These are phyloP conservation scores for Phrixothrix hirtus DNA, from an alignment of 2,888 invertebrate genomes.

Conservation along the genomic window DNA sequence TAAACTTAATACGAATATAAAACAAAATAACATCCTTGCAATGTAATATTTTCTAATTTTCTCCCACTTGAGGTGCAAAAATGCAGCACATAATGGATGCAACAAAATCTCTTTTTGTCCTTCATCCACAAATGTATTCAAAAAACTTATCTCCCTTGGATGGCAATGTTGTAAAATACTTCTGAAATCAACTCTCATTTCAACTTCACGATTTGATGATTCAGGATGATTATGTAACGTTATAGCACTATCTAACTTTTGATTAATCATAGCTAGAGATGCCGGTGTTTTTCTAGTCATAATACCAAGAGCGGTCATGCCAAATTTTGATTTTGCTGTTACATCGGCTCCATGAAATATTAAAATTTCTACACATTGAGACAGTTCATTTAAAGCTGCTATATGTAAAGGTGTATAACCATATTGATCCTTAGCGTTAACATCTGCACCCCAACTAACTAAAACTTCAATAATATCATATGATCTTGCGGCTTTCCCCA, in stretches of 20 bases:
- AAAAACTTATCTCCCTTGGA: conserved; percentile 81
- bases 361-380: conserved; percentile 81
- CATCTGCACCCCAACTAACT: conserved; percentile 79
- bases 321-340: conserved; percentile 85
- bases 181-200: conserved; percentile 80
- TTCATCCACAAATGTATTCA: conserved; percentile 86
- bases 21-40: conserved; percentile 75
- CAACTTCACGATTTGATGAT: conserved; percentile 77
- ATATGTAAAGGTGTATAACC: conserved; percentile 85
- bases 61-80: conserved; percentile 87
- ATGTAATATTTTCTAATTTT: conserved; percentile 88
- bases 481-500: conserved; percentile 80
- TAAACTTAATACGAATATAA: conserved; percentile 78
- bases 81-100: conserved; percentile 86
- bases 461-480: conserved; percentile 80
- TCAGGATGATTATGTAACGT: conserved; percentile 78
- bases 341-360: conserved; percentile 86
- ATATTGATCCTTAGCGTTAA: conserved; percentile 82
- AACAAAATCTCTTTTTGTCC: conserved; percentile 85
- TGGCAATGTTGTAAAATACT: conserved; percentile 81
- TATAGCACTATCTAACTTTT: conserved; percentile 80
- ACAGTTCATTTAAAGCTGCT: conserved; percentile 82
- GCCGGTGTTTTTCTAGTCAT: conserved; percentile 86
- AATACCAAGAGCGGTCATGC: conserved; percentile 82
- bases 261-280: conserved; percentile 79